These are phyloP conservation scores for Maylandia zebra DNA, from an alignment of 2,113 vertebrate genomes.

Conservation along the genomic window DNA sequence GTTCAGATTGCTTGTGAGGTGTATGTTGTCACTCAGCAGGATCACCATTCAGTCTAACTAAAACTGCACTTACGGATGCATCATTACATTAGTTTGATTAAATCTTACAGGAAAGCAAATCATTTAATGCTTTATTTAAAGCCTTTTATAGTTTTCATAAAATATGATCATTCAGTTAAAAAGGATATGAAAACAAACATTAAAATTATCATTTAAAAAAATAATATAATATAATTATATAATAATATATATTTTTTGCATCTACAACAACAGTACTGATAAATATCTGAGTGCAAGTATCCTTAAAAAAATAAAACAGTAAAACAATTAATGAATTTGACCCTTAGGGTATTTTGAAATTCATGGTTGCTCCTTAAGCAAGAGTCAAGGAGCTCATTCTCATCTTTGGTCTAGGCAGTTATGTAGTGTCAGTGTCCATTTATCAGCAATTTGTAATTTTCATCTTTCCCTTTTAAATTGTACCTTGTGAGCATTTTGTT, in stretches of 20 bases:
- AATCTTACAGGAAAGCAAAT: background rate
- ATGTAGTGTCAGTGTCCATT: background rate
- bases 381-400: background rate
- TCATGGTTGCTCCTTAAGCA: background rate
- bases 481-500: background rate
- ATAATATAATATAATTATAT: background rate
- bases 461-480: background rate
- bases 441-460: background rate
- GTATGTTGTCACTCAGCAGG: constrained; percentile 4
- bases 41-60: constrained; percentile 3
- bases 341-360: background rate
- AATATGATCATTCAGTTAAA: background rate
- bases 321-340: background rate
- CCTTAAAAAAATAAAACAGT: background rate
- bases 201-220: background rate
- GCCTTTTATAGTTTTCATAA: background rate
- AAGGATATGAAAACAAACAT: background rate
- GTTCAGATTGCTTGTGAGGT: background rate
- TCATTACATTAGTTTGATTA: background rate
- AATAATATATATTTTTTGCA: background rate
- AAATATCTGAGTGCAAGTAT: background rate
- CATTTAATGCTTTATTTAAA: background rate
- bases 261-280: background rate
- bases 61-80: constrained; percentile 1
- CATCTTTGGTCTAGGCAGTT: background rate